Percentiles rank a stretch among this genome's conserved stretches.
phyloP scores from a whole-genome alignment of 1,140 invertebrate species.

The Drosophila nebulosa region DNA sequence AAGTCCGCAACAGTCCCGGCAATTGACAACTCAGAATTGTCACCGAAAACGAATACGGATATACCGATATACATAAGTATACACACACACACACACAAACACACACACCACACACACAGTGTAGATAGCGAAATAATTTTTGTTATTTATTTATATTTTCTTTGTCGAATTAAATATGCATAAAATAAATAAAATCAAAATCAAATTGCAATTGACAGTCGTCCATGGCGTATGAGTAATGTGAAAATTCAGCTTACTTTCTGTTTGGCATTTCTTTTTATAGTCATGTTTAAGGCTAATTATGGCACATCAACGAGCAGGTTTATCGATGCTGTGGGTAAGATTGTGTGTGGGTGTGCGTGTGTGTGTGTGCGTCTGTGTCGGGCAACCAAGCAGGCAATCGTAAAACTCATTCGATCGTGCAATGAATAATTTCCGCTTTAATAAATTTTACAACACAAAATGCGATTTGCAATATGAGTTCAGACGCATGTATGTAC shows the following conservation, averaged over 20 bases:
- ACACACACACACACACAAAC: background rate
- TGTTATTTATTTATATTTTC: conserved; percentile 1
- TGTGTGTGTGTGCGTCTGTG: background rate
- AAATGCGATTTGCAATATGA: conserved; percentile 72
- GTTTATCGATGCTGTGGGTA: conserved; percentile 13
- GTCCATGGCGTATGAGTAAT: conserved; percentile 30
- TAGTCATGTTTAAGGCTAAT: conserved; percentile 34
- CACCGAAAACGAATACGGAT: background rate
- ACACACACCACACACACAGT: too few relatives aligned
- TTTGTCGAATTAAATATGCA: conserved; percentile 36
- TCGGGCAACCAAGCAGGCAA: conserved; percentile 48
- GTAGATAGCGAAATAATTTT: background rate
- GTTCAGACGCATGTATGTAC: conserved; percentile 28
- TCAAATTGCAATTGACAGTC: conserved; percentile 31
- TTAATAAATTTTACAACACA: conserved; percentile 77
- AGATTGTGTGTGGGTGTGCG: background rate
- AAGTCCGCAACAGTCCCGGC: background rate
- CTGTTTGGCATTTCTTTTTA: conserved; percentile 15
- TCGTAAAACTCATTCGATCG: conserved; percentile 75
- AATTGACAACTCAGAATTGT: background rate
- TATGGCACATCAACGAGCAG: conserved; percentile 41
- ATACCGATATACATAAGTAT: background rate
- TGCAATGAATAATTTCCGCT: conserved; percentile 80
- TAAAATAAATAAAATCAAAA: conserved; percentile 53
- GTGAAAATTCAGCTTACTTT: background rate